Percentiles rank a stretch among this genome's conserved stretches.
phyloP scores from a whole-genome alignment of 2,113 vertebrate species.

The Aix galericulata region DNA sequence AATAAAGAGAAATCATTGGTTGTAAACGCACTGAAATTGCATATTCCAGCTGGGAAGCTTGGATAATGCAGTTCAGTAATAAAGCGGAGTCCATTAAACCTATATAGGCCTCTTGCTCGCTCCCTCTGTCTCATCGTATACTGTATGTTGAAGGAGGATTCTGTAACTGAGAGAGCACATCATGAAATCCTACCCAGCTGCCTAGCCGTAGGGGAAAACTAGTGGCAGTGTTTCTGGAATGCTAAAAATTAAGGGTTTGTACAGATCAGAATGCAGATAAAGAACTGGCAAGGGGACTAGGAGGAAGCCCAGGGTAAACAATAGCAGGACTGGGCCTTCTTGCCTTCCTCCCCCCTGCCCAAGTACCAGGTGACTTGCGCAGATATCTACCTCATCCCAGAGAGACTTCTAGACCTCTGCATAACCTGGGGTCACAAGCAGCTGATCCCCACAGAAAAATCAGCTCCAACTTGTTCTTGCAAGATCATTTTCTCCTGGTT shows the following conservation, averaged over 20 bases:
- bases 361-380: neutral
- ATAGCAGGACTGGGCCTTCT: neutral
- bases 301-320: neutral
- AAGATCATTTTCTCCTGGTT: neutral
- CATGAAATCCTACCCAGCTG: neutral
- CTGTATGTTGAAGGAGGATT: neutral
- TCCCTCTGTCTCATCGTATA: neutral
- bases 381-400: neutral
- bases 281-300: neutral
- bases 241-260: neutral
- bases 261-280: neutral
- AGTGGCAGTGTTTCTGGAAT: neutral
- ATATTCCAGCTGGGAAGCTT: conserved; percentile 43
- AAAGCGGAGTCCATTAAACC: neutral
- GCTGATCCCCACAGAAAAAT: neutral
- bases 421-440: neutral
- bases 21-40: conserved; percentile 36
- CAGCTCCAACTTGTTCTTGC: neutral
- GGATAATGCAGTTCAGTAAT: conserved; percentile 39
- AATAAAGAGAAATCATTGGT: conserved; percentile 56
- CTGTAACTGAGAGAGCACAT: neutral
- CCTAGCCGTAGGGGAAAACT: neutral
- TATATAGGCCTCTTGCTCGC: neutral
- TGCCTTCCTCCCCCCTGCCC: neutral
- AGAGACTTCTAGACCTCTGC: neutral